Percentiles rank a stretch among this genome's conserved stretches.
phyloP scores from a whole-genome alignment of 2,797 vertebrate genomes.

The Coregonus ussuriensis region DNA sequence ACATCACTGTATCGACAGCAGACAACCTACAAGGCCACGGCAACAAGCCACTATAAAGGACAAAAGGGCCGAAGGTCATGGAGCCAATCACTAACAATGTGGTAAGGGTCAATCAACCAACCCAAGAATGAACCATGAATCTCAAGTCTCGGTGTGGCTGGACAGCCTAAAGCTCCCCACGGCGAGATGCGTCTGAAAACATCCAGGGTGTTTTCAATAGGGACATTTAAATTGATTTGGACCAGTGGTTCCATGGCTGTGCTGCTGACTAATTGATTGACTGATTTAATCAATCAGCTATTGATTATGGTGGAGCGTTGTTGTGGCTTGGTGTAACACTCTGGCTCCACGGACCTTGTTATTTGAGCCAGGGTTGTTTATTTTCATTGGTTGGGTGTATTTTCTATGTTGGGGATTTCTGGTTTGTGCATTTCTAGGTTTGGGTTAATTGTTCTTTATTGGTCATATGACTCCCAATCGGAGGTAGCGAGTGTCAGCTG shows the following conservation, averaged over 20 bases:
- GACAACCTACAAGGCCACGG: not conserved
- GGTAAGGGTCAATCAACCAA: not conserved
- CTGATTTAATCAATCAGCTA: slow-evolving; percentile 51
- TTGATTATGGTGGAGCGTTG: slow-evolving; percentile 51
- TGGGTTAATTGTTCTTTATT: no score
- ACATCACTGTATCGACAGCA: not conserved
- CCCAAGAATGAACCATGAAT: not conserved
- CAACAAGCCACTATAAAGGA: not conserved
- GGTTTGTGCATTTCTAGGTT: no score
- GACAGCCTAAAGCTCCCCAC: not conserved
- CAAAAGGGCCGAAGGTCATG: not conserved
- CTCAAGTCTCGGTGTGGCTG: not conserved
- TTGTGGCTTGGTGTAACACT: not conserved
- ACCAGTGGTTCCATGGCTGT: slow-evolving; percentile 15
- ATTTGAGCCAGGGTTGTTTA: no score
- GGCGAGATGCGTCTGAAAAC: not conserved
- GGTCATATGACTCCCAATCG: no score
- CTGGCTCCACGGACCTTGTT: no score
- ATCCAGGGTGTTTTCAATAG: not conserved
- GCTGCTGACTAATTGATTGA: slow-evolving; percentile 3
- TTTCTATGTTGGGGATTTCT: no score
- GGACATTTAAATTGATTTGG: slow-evolving; percentile 53
- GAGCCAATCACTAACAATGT: not conserved
- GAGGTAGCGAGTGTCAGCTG: no score
- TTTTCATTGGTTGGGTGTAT: no score